Evolutionary conservation across 92 coral and sea anemone species (phyloP).

Genomic region (Paramuricea clavata): DNA sequence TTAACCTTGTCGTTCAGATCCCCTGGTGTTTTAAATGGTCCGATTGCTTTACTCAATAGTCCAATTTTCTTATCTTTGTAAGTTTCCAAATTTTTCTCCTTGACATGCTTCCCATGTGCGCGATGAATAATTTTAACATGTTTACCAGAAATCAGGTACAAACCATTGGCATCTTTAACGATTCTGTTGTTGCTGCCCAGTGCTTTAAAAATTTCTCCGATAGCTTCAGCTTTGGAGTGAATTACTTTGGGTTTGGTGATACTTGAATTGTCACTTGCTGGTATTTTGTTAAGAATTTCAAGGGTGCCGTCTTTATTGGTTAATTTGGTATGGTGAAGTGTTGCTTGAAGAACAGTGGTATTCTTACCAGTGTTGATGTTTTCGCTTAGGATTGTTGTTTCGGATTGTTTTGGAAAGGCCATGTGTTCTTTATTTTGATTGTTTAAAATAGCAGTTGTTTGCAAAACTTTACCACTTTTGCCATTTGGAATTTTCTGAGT

Average conservation of each 20-base stretch:
- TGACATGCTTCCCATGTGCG: background rate
- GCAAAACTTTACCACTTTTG: background rate
- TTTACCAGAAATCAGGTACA: constrained; percentile 36
- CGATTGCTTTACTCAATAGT: background rate
- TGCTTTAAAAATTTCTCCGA: constrained; percentile 36
- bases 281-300: constrained; percentile 1
- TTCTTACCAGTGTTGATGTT: background rate
- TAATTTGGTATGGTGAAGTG: constrained; percentile 10
- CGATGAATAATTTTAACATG: constrained; percentile 37
- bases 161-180: constrained; percentile 47
- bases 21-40: background rate
- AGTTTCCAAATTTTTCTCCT: background rate
- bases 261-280: background rate
- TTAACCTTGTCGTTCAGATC: background rate
- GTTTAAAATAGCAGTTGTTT: background rate
- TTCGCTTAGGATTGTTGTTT: background rate
- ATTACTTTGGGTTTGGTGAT: constrained; percentile 16
- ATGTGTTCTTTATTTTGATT: background rate
- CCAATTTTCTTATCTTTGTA: background rate
- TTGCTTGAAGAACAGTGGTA: background rate
- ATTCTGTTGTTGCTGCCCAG: constrained; percentile 29
- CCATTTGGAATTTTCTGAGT: background rate
- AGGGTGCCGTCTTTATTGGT: background rate
- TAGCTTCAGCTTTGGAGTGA: constrained; percentile 41
- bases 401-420: background rate